Evolutionary conservation across 2,797 vertebrate species (phyloP), one percentile per base, ranked within the genome.

Genomic region (Lacerta bilineata): DNA sequence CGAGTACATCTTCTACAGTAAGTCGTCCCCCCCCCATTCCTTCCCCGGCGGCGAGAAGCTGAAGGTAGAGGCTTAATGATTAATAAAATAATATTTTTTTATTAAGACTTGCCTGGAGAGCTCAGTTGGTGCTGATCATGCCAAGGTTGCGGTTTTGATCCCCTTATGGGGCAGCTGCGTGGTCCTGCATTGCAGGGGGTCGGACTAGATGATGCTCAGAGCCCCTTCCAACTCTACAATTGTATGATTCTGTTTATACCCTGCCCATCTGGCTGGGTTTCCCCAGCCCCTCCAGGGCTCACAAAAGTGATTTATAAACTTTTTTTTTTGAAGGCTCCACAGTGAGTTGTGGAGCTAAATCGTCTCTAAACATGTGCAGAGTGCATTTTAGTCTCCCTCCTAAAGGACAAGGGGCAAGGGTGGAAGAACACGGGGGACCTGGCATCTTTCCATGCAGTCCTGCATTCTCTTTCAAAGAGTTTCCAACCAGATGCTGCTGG

Each of bases 1-100:
- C 0, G 98, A 98, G 92, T 98, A 98, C 96, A 98, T 98, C 95
- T 98, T 98, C 91, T 98, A 97, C 95, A 96, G 98, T 98, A 97
- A 98, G 98, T 98, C 80, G 33, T 1, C 74, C 33, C 33, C 33
- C 33, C 33, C 33, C 33, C 33, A 33, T 33, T 33, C 33, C 33
- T 33, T 33, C 33, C 33, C 33, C 33, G 2, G 33, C 33, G 33
- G 33, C 2, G 33, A 33, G 33, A 41, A 2, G 10, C 1, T 2
- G 3, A 20, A 0, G 8, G 9, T 1, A 23, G 2, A 11, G 5
- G 61, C 23, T 72, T 59, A 29, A 50, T 50, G 13, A 13, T 46
- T 43, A 43, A 43, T 8, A 43, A 43, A 43, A 43, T 46, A 46
- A 46, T 39, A 39, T 39, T 39, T 41, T 41, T 5, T 41, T 41